Conservation (phyloP, 2,113 vertebrate species). For the Mola mola region DNA sequence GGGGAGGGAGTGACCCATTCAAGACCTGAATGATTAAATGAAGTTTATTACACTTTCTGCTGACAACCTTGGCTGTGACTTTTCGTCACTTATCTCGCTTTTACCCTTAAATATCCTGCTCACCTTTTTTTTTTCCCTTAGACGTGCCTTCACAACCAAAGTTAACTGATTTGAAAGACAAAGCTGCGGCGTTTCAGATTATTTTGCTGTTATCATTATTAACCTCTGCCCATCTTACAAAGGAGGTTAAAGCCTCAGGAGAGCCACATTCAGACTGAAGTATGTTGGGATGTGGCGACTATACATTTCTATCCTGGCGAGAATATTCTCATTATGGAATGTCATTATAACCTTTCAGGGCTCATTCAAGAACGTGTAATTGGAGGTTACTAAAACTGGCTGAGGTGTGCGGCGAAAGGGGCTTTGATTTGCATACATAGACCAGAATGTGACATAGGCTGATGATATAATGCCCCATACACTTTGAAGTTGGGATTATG, state of each 20-base stretch:
- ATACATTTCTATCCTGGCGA: constrained; percentile 42
- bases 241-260: constrained; percentile 55
- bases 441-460: constrained; percentile 49
- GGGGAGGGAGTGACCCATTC: too few species aligned
- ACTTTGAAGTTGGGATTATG: constrained; percentile 47
- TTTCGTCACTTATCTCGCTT: constrained; percentile 7
- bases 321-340: constrained; percentile 43
- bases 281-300: constrained; percentile 23
- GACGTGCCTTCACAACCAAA: constrained; percentile 18
- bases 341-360: constrained; percentile 56
- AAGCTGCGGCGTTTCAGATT: constrained; percentile 20
- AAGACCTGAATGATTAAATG: constrained; percentile 1
- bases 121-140: constrained; percentile 12
- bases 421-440: constrained; percentile 56
- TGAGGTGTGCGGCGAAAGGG: constrained; percentile 21
- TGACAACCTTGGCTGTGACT: constrained; percentile 26
- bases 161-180: constrained; percentile 45
- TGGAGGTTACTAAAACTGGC: constrained; percentile 50
- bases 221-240: constrained; percentile 64
- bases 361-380: constrained; percentile 52
- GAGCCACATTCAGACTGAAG: constrained; percentile 41
- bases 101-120: too few species aligned
- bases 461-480: constrained; percentile 46
- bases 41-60: constrained; percentile 9
- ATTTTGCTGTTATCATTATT: constrained; percentile 66